Evolutionary conservation across 2,888 invertebrate genomes (phyloP).

Genomic region (Apamea crenata): DNA sequence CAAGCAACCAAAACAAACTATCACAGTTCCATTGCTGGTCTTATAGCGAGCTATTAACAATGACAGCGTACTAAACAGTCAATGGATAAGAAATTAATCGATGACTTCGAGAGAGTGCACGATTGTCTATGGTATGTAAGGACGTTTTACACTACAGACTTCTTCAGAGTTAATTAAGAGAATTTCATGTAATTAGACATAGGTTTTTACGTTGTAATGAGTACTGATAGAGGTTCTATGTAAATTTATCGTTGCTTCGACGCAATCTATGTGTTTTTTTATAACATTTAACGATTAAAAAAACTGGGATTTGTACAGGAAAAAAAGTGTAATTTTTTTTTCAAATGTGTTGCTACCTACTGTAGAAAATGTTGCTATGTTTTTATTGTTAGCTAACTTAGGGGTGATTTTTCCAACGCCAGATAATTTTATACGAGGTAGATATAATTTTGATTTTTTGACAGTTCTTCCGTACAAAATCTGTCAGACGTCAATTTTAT

Average conservation of each 20-base stretch:
- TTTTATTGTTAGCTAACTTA: background rate
- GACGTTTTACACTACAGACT: conserved; percentile 46
- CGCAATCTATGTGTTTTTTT: conserved; percentile 44
- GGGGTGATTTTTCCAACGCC: no score
- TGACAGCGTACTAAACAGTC: background rate
- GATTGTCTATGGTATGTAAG: conserved; percentile 2
- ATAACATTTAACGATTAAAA: conserved; percentile 11
- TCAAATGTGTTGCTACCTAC: background rate
- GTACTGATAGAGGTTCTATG: conserved; percentile 54
- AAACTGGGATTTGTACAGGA: conserved; percentile 2
- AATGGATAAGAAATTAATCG: background rate
- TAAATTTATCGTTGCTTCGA: conserved; percentile 44
- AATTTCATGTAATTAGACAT: conserved; percentile 67
- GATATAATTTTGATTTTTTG: no score
- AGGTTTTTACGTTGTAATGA: conserved; percentile 66
- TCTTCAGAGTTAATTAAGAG: conserved; percentile 64
- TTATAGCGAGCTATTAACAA: background rate
- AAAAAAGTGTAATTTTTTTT: conserved; percentile 6
- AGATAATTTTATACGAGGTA: no score
- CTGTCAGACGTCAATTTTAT: no score
- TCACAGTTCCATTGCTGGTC: conserved; percentile 20
- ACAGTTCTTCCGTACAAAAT: no score
- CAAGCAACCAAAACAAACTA: background rate
- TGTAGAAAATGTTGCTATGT: background rate
- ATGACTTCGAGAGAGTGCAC: background rate